A percentile compares a stretch with the other conserved stretches of the same genome.
phyloP scores from a whole-genome alignment of 2,113 vertebrate species.

The Numida meleagris region DNA sequence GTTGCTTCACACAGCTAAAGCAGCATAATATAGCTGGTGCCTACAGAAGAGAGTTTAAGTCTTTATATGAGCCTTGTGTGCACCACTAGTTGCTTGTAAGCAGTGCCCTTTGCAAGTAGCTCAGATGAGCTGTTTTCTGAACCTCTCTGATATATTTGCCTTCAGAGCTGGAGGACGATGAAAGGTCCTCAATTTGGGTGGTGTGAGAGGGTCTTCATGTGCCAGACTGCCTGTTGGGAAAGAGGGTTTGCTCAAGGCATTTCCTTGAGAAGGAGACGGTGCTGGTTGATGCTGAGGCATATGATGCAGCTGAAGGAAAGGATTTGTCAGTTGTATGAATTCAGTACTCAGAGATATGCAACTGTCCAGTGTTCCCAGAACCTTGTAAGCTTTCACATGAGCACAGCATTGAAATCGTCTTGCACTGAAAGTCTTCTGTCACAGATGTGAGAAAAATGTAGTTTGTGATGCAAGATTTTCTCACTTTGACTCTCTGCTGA shows the following conservation, averaged over 20 bases:
- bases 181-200: background rate
- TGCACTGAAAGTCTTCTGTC: background rate
- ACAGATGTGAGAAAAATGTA: background rate
- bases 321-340: background rate
- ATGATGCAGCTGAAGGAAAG: background rate
- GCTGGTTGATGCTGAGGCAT: background rate
- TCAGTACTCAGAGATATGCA: background rate
- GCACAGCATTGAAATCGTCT: background rate
- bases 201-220: background rate
- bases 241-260: rapidly evolving
- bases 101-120: background rate
- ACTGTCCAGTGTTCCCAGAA: background rate
- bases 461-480: background rate
- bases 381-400: no score
- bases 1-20: background rate
- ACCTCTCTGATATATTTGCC: background rate
- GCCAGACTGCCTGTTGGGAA: background rate
- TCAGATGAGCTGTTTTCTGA: background rate
- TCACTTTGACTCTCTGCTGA: background rate
- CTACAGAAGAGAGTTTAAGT: background rate
- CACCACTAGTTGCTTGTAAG: background rate
- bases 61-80: background rate
- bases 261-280: background rate
- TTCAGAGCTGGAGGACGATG: background rate
- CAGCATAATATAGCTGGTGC: background rate